Base-by-base conservation (phyloP, 2,888 invertebrate genomes). In the Thereva nobilitata region DNA sequence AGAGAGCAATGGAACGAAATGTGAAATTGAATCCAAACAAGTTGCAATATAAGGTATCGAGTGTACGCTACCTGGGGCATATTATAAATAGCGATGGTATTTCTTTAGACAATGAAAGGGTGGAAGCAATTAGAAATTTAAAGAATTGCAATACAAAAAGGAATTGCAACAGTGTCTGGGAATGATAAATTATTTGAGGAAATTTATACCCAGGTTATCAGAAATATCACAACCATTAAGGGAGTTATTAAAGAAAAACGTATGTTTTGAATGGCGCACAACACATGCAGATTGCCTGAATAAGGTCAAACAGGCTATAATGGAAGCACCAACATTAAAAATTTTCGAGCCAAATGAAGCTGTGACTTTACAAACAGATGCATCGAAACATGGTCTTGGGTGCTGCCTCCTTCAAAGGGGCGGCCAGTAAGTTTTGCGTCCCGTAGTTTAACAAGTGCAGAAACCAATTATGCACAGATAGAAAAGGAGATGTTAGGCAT, bases 81-180 rank as follows among this genome's bases (percentile, higher is more conserved):
- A 50, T 50, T 5, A 50, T 50, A 23, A 23, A 12, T 23, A 34
- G 59, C 34, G 50, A 50, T 3, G 23, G 50, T 23, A 12, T 50
- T n/a, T 67, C 34, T 53, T 64, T n/a, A 45, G 63, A 70, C 71
- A 44, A 38, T 52, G 3, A 44, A 68, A 7, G 44, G 68, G 6
- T 52, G 64, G 54, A 47, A 61, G 41, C 56, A 44, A 35, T 69
- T 44, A 44, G 52, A 45, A 3, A 55, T 5, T 34, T 66, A 9
- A 5, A 37, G 7, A 3, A 1, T n/a, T 73, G 73, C n/a, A 64
- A 72, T 69, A 72, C 70, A 71, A 73, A 71, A 73, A 73, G 68
- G 66, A 50, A 74, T 42, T 47, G 74, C 10, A 67, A 73, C 65
- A 72, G 66, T 38, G 61, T 5, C 34, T 50, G 9, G 61, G 64